Evolutionary conservation across 1,140 invertebrate species (phyloP), one percentile per base, ranked within the genome.

Genomic region (Drosophila mojavensis): DNA sequence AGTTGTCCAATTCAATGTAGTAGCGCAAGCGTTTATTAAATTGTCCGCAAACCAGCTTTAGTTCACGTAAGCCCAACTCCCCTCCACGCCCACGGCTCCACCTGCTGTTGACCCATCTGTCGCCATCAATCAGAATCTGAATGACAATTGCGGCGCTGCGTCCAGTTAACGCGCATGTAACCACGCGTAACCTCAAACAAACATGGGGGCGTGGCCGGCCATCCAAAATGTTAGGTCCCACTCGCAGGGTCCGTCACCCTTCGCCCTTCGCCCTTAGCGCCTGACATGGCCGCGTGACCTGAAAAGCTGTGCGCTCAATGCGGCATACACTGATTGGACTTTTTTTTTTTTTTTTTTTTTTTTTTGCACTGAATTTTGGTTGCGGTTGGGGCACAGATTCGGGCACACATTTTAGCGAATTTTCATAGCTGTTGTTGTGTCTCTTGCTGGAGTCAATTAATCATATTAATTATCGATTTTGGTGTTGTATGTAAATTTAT

Each of bases 391-490:
- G 7, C 13, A 10, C 10, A 24, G 9, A 11, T 39, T 20, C 48
- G 5, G 28, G 11, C 47, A 7, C 47, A 26, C 9, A 11, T 17
- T 60, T 33, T 56, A 30, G 36, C 33, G 26, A 20, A 41, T 30
- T 66, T 45, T 26, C 28, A 39, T 13, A 3, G 51, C 24, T 30
- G 30, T 26, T 26, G 53, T 36, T 45, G 24, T 54, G 43, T 13
- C n/a, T 61, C 43, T 24, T 41, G 17, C 17, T 48, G 83, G 61
- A 33, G 33, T 33, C 83, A 88, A 88, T 86, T 86, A 86, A 86
- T 86, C 83, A 86, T 77, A 88, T 86, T 88, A 86, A 86, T 79
- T 88, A 86, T 88, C 79, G 82, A 86, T 86, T 88, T 45, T 17
- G 47, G 45, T 54, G 15, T 51, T 66, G 17, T 79, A 86, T 79